Evolutionary conservation across 2,797 vertebrate species (phyloP).

Genomic region (Gambusia yucatana): DNA sequence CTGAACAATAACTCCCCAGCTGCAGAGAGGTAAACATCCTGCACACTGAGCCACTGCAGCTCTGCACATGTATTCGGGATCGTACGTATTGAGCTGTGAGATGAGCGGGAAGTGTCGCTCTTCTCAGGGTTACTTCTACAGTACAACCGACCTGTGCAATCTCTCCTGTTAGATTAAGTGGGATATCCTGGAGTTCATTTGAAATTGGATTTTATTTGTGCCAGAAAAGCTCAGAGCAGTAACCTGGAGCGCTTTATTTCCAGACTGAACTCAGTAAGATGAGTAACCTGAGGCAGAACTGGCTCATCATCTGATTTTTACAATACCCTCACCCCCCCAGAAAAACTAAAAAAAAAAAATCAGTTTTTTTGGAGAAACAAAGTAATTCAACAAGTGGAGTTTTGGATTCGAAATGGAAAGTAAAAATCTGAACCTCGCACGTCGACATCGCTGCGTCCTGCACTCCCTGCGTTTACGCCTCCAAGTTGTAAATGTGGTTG

Average conservation of each 20-base stretch:
- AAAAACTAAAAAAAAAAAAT: neutral
- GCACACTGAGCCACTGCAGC: conserved; percentile 1
- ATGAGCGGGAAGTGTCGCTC: neutral
- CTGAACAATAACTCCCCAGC: neutral
- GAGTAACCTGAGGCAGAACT: conserved; percentile 2
- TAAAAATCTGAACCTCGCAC: neutral
- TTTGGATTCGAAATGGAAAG: neutral
- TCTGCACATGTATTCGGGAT: neutral
- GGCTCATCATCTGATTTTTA: neutral
- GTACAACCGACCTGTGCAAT: neutral
- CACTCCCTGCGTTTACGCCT: neutral
- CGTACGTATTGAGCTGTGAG: neutral
- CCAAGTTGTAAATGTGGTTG: neutral
- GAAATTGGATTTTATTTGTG: conserved; percentile 8
- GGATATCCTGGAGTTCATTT: conserved; percentile 13
- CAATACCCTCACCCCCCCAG: neutral
- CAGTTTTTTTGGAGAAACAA: neutral
- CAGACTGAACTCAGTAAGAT: conserved; percentile 1
- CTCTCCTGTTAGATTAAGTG: conserved; percentile 14
- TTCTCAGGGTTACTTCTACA: neutral
- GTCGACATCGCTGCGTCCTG: neutral
- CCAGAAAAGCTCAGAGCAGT: neutral
- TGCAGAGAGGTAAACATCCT: neutral
- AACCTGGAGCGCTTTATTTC: conserved; percentile 7
- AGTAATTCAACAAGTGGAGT: neutral